Evolutionary conservation across 2,113 vertebrate genomes (phyloP).

Genomic region (Hydrolagus affinis): DNA sequence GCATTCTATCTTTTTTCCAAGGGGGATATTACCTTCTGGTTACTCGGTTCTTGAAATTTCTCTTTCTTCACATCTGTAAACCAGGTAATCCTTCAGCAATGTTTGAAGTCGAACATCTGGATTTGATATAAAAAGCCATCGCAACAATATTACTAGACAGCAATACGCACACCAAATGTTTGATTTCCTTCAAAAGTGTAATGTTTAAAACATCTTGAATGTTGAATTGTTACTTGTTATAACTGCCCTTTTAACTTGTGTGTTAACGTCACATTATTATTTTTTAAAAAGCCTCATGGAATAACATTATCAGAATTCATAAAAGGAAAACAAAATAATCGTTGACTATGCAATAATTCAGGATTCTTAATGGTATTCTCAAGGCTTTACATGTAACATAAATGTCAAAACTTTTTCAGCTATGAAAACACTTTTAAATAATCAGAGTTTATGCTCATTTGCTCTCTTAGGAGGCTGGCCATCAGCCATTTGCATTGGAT

Average conservation of each 20-base stretch:
- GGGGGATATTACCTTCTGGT: background rate
- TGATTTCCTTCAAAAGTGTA: background rate
- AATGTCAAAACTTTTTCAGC: background rate
- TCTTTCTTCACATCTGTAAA: constrained; percentile 6
- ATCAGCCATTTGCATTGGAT: background rate
- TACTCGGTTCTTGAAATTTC: background rate
- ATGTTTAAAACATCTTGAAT: no score
- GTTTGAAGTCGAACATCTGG: constrained; percentile 5
- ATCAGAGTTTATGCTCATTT: constrained; percentile 14
- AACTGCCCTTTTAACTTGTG: constrained; percentile 24
- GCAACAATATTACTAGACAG: constrained; percentile 13
- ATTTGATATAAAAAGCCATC: constrained; percentile 1
- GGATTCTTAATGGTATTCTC: constrained; percentile 3
- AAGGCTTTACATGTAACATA: background rate
- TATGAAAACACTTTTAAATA: constrained; percentile 22
- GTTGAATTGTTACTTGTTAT: background rate
- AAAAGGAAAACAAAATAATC: constrained; percentile 19
- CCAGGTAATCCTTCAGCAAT: background rate
- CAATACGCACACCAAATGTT: constrained; percentile 2
- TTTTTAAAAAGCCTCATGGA: constrained; percentile 3
- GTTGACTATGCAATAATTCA: background rate
- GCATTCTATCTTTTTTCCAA: background rate
- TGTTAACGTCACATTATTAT: constrained; percentile 13
- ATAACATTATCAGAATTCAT: constrained; percentile 22
- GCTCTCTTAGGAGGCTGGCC: background rate